A percentile compares a stretch with the other conserved stretches of the same genome.
phyloP scores from a whole-genome alignment of 2,888 invertebrate species.

The Cataglyphis cursor region DNA sequence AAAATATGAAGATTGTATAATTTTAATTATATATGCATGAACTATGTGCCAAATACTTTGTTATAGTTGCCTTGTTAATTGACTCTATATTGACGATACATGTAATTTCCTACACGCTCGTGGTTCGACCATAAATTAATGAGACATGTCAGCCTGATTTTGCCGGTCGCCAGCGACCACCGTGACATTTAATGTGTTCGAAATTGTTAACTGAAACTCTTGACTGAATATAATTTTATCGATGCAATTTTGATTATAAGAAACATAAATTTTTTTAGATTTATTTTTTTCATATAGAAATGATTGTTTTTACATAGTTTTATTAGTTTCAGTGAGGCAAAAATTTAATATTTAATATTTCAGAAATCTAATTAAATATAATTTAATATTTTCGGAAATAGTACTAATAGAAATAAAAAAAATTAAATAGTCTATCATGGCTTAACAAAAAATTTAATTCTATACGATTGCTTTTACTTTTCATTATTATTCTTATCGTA shows the following conservation, averaged over 20 bases:
- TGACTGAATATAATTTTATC: not conserved
- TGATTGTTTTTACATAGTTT: not conserved
- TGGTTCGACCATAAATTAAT: slow-evolving; percentile 10
- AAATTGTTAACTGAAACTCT: slow-evolving; percentile 10
- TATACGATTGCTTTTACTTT: not conserved
- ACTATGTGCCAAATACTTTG: not conserved
- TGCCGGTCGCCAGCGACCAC: not conserved
- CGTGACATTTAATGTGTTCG: slow-evolving; percentile 8
- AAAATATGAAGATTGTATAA: not conserved
- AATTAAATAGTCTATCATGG: not conserved
- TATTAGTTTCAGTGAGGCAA: not conserved
- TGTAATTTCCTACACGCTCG: slow-evolving; percentile 6
- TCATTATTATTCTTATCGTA: not conserved
- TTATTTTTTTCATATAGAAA: not conserved
- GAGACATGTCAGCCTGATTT: slow-evolving; percentile 23
- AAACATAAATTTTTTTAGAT: not conserved
- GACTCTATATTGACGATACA: not conserved
- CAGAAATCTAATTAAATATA: no score
- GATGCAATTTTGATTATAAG: not conserved
- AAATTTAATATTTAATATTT: not conserved
- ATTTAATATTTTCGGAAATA: not conserved
- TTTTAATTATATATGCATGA: not conserved
- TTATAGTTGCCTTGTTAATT: not conserved
- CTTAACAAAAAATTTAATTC: not conserved
- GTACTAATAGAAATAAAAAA: not conserved